Evolutionary conservation across 2,888 invertebrate species (phyloP).

Genomic region (Chelonus formosanus): DNA sequence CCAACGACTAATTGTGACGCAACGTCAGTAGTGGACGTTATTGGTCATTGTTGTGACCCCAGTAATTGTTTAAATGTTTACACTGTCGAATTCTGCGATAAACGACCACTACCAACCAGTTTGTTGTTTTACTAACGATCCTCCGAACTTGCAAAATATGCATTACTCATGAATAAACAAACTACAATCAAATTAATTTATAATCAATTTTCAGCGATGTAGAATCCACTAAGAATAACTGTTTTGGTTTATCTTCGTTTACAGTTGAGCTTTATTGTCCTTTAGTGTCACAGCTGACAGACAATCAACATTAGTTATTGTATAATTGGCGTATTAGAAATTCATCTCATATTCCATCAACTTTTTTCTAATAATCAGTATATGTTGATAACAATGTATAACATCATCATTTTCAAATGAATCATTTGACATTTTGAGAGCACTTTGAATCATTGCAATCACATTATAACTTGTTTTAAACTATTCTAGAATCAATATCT

Average conservation of each 20-base stretch:
- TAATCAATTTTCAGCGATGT: conserved; percentile 3
- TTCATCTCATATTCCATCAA: too few relatives aligned
- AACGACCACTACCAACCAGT: conserved; percentile 30
- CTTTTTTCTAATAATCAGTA: neutral
- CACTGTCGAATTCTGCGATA: conserved; percentile 32
- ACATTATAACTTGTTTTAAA: too few relatives aligned
- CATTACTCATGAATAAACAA: conserved; percentile 27
- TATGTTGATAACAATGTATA: neutral
- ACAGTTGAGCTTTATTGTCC: neutral
- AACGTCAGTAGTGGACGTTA: conserved; percentile 21
- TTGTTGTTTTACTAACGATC: conserved; percentile 34
- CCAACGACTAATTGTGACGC: conserved; percentile 21
- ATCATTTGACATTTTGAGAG: too few relatives aligned
- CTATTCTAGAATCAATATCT: too few relatives aligned
- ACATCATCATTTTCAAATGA: too few relatives aligned
- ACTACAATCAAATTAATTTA: conserved; percentile 15
- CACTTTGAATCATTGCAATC: too few relatives aligned
- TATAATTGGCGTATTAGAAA: too few relatives aligned
- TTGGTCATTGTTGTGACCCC: conserved; percentile 27
- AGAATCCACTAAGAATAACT: neutral
- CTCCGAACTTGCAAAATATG: conserved; percentile 28
- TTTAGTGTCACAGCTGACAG: too few relatives aligned
- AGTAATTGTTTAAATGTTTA: conserved; percentile 33
- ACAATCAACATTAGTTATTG: too few relatives aligned
- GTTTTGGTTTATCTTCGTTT: neutral